phyloP scores from a whole-genome alignment of 2,888 invertebrate species.

The Octonoba sinensis region DNA sequence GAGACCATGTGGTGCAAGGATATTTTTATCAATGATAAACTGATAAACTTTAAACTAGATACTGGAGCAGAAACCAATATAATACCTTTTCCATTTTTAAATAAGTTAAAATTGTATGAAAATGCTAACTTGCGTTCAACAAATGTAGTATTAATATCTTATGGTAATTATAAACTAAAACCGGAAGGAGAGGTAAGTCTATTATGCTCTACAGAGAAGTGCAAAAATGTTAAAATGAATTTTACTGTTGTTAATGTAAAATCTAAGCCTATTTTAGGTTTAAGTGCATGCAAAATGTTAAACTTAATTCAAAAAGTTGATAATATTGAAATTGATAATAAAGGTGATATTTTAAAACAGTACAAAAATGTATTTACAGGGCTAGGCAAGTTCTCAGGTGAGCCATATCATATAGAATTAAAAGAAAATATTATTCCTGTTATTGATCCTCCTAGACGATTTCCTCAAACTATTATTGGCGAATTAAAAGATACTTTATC shows the following conservation, averaged over 20 bases:
- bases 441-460: not conserved
- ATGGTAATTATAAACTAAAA: constrained; percentile 24
- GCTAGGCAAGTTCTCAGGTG: not conserved
- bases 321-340: not conserved
- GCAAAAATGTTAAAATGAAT: not conserved
- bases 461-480: not conserved
- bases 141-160: constrained; percentile 15
- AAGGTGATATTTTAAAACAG: not conserved
- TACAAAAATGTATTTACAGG: not conserved
- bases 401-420: constrained; percentile 2
- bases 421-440: not conserved
- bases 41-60: no score
- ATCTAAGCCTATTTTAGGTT: not conserved
- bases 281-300: not conserved
- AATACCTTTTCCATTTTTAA: no score
- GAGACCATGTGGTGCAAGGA: no score
- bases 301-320: not conserved
- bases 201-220: not conserved
- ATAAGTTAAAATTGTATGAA: no score
- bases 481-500: not conserved
- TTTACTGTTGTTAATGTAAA: constrained; percentile 1
- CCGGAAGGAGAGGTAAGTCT: not conserved
- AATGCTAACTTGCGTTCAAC: not conserved
- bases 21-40: no score
- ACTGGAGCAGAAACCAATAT: no score